Conservation (phyloP, 2,888 invertebrate genomes). For the Lamproptera curius region DNA sequence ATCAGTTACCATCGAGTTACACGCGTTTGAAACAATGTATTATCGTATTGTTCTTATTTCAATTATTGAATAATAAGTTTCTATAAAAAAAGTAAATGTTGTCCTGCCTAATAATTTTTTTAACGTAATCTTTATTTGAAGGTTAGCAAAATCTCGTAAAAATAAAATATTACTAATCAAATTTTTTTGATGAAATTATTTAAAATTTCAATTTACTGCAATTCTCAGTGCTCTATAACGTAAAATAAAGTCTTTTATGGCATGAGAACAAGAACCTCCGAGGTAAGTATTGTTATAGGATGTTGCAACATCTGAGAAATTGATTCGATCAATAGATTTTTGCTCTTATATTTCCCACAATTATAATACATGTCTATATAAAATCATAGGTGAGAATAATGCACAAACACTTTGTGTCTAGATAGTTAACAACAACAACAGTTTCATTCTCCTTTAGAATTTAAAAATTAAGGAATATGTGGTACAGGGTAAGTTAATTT, state of each 20-base stretch:
- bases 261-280: slow-evolving; percentile 15
- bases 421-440: slow-evolving; percentile 32
- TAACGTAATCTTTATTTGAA: too few relatives aligned
- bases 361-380: slow-evolving; percentile 63
- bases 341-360: slow-evolving; percentile 75
- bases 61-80: too few relatives aligned
- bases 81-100: too few relatives aligned
- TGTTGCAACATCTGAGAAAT: slow-evolving; percentile 66
- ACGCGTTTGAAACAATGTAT: slow-evolving; percentile 15
- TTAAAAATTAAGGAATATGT: slow-evolving; percentile 39
- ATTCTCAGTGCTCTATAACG: slow-evolving; percentile 34
- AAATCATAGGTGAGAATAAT: slow-evolving; percentile 50
- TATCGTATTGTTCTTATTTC: too few relatives aligned
- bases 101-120: too few relatives aligned
- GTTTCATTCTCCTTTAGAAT: slow-evolving; percentile 25
- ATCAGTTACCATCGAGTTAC: slow-evolving; percentile 3
- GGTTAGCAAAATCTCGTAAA: too few relatives aligned
- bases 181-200: too few relatives aligned
- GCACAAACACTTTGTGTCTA: slow-evolving; percentile 49
- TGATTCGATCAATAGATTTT: slow-evolving; percentile 62
- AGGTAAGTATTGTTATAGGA: slow-evolving; percentile 51
- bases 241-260: slow-evolving; percentile 4
- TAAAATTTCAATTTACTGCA: too few relatives aligned
- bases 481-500: slow-evolving; percentile 53
- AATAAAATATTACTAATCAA: too few relatives aligned